phyloP scores from a whole-genome alignment of 1,140 invertebrate genomes.

The Nebria ingens region DNA sequence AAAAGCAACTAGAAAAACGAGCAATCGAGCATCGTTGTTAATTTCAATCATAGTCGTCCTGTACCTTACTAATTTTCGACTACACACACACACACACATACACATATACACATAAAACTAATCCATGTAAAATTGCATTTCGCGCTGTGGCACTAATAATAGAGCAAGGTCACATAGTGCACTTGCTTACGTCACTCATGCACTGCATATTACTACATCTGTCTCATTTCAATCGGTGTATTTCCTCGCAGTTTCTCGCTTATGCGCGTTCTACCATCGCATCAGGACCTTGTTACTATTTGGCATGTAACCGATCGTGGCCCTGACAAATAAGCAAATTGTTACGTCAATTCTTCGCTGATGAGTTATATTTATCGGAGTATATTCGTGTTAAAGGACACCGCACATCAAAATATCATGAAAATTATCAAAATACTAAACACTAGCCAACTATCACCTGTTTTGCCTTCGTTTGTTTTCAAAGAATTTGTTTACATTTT shows the following conservation, averaged over 20 bases:
- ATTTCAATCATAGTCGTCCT: no score
- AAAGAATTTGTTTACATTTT: no score
- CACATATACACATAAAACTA: background rate
- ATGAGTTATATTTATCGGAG: no score
- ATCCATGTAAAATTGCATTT: background rate
- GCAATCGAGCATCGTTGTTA: no score
- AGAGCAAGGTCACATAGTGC: slow-evolving; percentile 32
- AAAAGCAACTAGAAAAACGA: no score
- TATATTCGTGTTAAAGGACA: no score
- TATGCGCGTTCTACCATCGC: slow-evolving; percentile 5
- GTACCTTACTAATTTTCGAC: no score
- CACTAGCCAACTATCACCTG: no score
- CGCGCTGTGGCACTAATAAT: slow-evolving; percentile 29
- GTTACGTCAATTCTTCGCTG: slow-evolving; percentile 22
- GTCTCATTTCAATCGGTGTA: slow-evolving; percentile 20
- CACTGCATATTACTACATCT: slow-evolving; percentile 5
- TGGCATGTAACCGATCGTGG: slow-evolving; percentile 22
- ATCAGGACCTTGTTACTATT: slow-evolving; percentile 27
- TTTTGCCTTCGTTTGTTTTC: no score
- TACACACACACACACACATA: background rate
- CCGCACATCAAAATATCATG: no score
- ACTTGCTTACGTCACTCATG: slow-evolving; percentile 23
- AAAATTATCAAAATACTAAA: no score
- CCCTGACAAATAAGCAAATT: slow-evolving; percentile 29
- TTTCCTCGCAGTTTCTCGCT: slow-evolving; percentile 22